Percentiles rank a stretch among this genome's conserved stretches.
These are phyloP conservation scores for Toxostoma redivivum DNA, from an alignment of 2,113 vertebrate genomes.

Conservation along the genomic window DNA sequence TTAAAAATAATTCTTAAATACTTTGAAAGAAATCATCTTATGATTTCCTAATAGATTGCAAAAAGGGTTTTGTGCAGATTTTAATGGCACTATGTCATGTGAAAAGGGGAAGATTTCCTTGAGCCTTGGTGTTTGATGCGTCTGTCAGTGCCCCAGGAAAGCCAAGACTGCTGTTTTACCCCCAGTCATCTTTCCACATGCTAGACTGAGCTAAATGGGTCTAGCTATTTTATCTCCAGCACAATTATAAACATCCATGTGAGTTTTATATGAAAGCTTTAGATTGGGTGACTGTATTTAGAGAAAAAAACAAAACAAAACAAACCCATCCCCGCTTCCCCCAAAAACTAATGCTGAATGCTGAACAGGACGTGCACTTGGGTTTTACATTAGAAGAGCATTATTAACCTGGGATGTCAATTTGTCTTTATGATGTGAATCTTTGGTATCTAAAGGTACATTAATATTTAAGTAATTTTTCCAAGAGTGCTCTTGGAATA, in stretches of 20 bases:
- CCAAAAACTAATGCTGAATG: background rate
- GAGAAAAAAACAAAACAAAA: rapidly evolving
- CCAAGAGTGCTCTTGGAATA: background rate
- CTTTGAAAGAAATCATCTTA: background rate
- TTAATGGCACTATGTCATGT: background rate
- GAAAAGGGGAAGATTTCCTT: background rate
- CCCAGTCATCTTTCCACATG: background rate
- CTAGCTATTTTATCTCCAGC: background rate
- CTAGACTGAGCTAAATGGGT: background rate
- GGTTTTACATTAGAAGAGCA: background rate
- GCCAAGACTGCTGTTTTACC: background rate
- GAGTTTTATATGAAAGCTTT: background rate
- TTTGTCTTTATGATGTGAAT: background rate
- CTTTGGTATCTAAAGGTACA: background rate
- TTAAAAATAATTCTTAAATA: background rate
- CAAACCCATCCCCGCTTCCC: rapidly evolving
- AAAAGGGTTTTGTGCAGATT: background rate
- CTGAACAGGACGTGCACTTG: background rate
- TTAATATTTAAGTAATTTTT: background rate
- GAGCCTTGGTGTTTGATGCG: background rate
- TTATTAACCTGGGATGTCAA: background rate
- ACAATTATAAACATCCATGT: background rate
- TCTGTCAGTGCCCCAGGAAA: background rate
- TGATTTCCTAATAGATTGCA: background rate
- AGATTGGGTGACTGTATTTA: background rate